Conservation (phyloP, 2,888 invertebrate species). For the Thyatira batis region DNA sequence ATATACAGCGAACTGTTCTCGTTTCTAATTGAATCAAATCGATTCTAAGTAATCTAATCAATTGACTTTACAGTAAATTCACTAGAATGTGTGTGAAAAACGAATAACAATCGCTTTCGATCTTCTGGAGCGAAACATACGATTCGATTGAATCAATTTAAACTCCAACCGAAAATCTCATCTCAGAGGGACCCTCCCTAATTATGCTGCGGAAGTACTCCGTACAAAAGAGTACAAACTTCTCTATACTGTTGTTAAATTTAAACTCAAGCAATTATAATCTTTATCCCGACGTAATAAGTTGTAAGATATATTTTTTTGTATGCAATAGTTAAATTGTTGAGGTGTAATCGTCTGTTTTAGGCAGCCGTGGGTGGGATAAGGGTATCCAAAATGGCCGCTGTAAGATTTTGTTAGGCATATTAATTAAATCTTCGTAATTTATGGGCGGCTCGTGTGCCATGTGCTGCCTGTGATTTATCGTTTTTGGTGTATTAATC, state of each 20-base stretch:
- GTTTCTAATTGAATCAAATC: conserved; percentile 34
- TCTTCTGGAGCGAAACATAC: conserved; percentile 68
- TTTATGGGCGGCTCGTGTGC: conserved; percentile 69
- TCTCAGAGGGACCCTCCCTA: conserved; percentile 76
- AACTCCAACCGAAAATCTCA: conserved; percentile 73
- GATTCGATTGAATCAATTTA: conserved; percentile 80
- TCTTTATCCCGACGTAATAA: conserved; percentile 26
- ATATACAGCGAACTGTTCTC: conserved; percentile 6
- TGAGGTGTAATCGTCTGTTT: conserved; percentile 76
- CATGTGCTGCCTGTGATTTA: conserved; percentile 73
- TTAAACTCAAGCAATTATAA: conserved; percentile 23
- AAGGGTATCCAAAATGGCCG: conserved; percentile 77
- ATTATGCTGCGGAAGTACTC: conserved; percentile 77
- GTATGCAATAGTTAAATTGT: conserved; percentile 44
- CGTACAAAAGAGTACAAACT: conserved; percentile 63
- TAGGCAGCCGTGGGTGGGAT: conserved; percentile 66
- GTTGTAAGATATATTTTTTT: conserved; percentile 15
- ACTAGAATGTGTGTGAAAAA: conserved; percentile 43
- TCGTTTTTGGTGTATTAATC: conserved; percentile 66
- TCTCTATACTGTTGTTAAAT: conserved; percentile 33
- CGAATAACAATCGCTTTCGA: conserved; percentile 35
- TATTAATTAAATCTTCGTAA: conserved; percentile 82
- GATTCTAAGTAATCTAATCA: conserved; percentile 54
- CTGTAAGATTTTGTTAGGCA: conserved; percentile 79
- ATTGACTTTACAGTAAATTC: conserved; percentile 55